Conservation (phyloP, 1,140 invertebrate genomes). For the Polypedilum vanderplanki region DNA sequence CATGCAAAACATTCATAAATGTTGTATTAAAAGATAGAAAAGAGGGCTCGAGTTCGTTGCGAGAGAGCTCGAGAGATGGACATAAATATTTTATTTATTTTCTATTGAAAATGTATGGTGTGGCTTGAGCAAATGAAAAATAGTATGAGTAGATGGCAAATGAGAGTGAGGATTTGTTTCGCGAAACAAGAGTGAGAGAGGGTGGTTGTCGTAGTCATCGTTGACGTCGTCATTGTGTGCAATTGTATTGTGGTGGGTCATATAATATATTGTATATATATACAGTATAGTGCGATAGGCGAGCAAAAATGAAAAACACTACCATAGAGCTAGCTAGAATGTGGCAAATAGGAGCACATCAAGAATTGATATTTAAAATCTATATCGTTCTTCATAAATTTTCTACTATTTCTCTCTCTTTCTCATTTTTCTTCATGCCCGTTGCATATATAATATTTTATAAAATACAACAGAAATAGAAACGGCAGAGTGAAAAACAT, state of each 20-base stretch:
- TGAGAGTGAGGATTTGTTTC: neutral
- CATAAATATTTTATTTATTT: slow-evolving; percentile 20
- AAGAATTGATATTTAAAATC: slow-evolving; percentile 20
- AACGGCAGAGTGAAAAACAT: neutral
- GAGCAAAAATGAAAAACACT: too few relatives aligned
- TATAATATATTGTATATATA: too few relatives aligned
- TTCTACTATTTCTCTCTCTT: neutral
- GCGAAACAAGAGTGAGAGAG: neutral
- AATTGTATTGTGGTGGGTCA: too few relatives aligned
- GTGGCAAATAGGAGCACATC: neutral
- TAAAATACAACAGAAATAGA: neutral
- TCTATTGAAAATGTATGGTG: slow-evolving; percentile 14
- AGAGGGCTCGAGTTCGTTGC: neutral
- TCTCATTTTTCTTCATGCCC: neutral
- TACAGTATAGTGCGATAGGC: too few relatives aligned
- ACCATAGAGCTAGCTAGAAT: too few relatives aligned
- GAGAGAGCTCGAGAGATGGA: neutral
- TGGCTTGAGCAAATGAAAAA: neutral
- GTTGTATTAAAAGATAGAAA: slow-evolving; percentile 3
- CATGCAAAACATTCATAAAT: neutral
- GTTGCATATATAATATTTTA: neutral
- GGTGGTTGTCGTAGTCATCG: neutral
- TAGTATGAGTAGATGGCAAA: neutral
- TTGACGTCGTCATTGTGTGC: neutral
- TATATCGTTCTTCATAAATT: slow-evolving; percentile 19